A percentile compares a stretch with the other conserved stretches of the same genome.
phyloP scores from a whole-genome alignment of 2,888 invertebrate species.

The Lasioglossum calceatum region DNA sequence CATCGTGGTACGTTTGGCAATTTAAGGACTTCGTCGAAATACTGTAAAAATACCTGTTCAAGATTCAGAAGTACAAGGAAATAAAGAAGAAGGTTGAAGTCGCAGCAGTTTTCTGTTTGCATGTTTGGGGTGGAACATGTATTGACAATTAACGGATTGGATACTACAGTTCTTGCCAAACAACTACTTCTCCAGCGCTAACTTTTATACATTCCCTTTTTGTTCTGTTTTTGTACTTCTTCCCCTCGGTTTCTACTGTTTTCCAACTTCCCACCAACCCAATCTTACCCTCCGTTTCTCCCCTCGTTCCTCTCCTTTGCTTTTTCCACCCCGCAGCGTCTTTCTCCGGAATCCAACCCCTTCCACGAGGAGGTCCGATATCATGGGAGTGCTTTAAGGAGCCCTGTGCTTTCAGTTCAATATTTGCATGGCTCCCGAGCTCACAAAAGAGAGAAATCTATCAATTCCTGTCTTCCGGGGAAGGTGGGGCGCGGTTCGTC shows the following conservation, averaged over 20 bases:
- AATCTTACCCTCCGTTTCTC: conserved; percentile 10
- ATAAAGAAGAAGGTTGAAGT: not conserved
- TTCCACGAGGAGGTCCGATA: conserved; percentile 57
- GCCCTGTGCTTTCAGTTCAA: conserved; percentile 74
- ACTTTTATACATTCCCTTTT: conserved; percentile 4
- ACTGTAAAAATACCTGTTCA: not conserved
- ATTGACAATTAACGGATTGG: not conserved
- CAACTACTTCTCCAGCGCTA: not conserved
- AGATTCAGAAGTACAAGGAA: not conserved
- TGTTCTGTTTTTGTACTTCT: conserved; percentile 33
- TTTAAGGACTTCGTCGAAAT: not conserved
- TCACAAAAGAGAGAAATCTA: conserved; percentile 79
- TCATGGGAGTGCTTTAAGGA: conserved; percentile 68
- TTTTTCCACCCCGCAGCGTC: conserved; percentile 9
- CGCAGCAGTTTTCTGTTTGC: not conserved
- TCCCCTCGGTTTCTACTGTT: conserved; percentile 20
- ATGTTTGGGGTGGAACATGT: not conserved
- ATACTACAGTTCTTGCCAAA: not conserved
- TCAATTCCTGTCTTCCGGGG: conserved; percentile 81
- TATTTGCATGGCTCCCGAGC: conserved; percentile 74
- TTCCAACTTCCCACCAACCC: conserved; percentile 28
- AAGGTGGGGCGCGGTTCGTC: conserved; percentile 26
- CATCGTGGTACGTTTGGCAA: not conserved
- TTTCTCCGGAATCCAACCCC: not conserved
- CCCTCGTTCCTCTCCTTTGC: not conserved